A percentile compares a stretch with the other conserved stretches of the same genome.
These are phyloP conservation scores for Zaprionus taronus DNA, from an alignment of 1,140 invertebrate genomes.

Conservation along the genomic window DNA sequence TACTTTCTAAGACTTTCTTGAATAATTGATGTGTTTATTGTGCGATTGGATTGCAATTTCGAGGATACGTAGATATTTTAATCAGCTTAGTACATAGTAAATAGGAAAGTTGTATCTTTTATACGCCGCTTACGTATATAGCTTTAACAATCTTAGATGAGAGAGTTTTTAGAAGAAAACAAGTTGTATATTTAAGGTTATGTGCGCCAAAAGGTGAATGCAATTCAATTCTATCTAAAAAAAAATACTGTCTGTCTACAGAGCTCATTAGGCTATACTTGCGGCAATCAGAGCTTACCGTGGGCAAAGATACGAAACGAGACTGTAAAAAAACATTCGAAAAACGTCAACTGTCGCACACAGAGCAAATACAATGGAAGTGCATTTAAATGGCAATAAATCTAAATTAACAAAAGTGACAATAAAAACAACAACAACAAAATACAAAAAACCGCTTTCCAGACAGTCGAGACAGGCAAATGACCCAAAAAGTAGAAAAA, in stretches of 20 bases:
- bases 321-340: slow-evolving; percentile 11
- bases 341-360: slow-evolving; percentile 32
- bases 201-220: neutral
- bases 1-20: too few relatives aligned
- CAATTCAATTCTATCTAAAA: neutral
- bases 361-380: slow-evolving; percentile 60
- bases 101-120: too few relatives aligned
- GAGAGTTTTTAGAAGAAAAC: neutral
- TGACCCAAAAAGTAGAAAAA: slow-evolving; percentile 65
- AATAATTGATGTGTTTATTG: too few relatives aligned
- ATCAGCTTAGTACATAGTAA: too few relatives aligned
- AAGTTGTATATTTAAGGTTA: neutral
- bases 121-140: too few relatives aligned
- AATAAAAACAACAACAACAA: slow-evolving; percentile 55
- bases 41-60: too few relatives aligned
- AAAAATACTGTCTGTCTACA: slow-evolving; percentile 18
- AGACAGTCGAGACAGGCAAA: slow-evolving; percentile 60
- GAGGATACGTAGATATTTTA: too few relatives aligned
- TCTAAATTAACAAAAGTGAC: slow-evolving; percentile 73
- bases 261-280: slow-evolving; percentile 34
- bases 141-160: neutral
- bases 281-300: slow-evolving; percentile 37
- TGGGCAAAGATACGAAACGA: neutral
- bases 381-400: slow-evolving; percentile 76
- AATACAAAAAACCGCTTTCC: slow-evolving; percentile 40